Base-by-base conservation (phyloP, 1,140 invertebrate genomes). In the Sycobia sp. region DNA sequence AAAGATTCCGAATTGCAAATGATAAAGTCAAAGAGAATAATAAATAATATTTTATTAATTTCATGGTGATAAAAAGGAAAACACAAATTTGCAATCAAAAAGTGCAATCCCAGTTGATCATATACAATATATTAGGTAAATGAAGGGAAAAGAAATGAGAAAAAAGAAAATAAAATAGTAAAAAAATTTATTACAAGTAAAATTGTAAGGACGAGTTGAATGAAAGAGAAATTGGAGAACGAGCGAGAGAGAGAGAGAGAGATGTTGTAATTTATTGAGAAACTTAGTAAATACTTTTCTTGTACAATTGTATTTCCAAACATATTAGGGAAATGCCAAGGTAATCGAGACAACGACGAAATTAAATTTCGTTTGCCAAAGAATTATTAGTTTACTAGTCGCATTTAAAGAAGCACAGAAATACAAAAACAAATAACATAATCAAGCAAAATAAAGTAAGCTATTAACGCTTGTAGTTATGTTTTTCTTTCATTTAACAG, bases 281-380 rank as follows among this genome's bases (percentile, higher is more conserved):
- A 38, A 53, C 39, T n/a, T 53, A 38, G 38, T 8, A 47, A 55
- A 51, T 38, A 62, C n/a, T 62, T 62, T 62, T 55, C 59, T 53
- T 61, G 51, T 47, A 55, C 22, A 39, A 55, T 22, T 27, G 14
- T 44, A 54, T 27, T 53, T 25, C 32, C 23, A 7, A 34, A 39
- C 36, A 46, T 54, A 20, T 2, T 7, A 7, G 16, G 60, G 34
- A 62, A 55, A 55, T 55, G 50, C 29, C 60, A 62, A 49, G 50
- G 51, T 62, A 54, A 62, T n/a, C 43, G 8, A 62, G 32, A 62
- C 51, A 62, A 55, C 51, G 51, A 62, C 51, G 41, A 55, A 55
- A 62, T 55, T 44, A n/a, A 25, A 44, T 61, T 53, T 61, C 49
- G 47, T 61, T 53, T 61, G 57, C 49, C 47, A 61, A 50, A 61